These are phyloP conservation scores for Tyrannus savana DNA, from an alignment of 2,113 vertebrate species.

Conservation along the genomic window DNA sequence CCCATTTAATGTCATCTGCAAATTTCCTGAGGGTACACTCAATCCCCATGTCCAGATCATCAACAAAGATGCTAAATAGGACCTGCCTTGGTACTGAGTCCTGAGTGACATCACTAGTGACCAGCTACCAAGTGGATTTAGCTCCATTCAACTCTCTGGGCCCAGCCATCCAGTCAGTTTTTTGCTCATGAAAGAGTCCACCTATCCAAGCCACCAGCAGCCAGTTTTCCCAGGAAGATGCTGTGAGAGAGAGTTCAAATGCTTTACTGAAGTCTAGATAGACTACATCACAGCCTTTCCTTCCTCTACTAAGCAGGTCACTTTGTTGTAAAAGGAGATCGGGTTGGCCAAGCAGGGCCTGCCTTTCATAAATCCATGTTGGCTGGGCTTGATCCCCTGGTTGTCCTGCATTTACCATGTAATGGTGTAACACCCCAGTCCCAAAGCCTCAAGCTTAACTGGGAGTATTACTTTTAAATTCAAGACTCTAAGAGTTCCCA, in stretches of 20 bases:
- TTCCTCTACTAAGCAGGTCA: neutral
- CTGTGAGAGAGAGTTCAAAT: neutral
- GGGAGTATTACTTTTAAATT: too few relatives aligned
- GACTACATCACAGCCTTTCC: neutral
- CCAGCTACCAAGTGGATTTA: neutral
- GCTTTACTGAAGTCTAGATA: neutral
- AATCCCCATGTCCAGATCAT: neutral
- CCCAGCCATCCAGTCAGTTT: neutral
- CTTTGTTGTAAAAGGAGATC: neutral
- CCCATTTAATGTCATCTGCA: neutral
- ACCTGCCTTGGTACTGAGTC: neutral
- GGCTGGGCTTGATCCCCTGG: too few relatives aligned
- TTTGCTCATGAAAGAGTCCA: neutral
- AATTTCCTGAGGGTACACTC: neutral
- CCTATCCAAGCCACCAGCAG: neutral
- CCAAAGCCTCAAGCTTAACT: too few relatives aligned
- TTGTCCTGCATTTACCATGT: too few relatives aligned
- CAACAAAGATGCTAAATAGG: neutral
- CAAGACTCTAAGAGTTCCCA: too few relatives aligned
- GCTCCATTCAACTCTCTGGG: neutral
- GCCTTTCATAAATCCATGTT: neutral
- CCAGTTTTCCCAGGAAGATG: neutral
- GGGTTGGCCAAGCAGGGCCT: neutral
- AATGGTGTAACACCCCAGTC: too few relatives aligned
- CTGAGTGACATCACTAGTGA: neutral